Evolutionary conservation across 23 tunicate species (phyloP).

Genomic region (Trididemnum nubilum): DNA sequence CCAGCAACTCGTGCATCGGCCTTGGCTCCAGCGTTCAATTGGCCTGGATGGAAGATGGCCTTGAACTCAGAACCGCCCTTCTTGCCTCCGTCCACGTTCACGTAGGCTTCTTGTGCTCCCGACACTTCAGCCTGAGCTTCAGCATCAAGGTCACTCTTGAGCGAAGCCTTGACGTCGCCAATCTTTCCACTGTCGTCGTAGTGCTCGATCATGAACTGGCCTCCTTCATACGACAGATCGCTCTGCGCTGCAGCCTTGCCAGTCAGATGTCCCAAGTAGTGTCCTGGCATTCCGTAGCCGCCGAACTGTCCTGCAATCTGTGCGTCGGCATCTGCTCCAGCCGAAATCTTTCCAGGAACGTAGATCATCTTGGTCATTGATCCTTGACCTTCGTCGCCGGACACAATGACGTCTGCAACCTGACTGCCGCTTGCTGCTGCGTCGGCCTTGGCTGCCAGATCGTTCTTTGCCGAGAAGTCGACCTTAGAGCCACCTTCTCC

Average conservation of each 20-base stretch:
- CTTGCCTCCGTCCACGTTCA: constrained; percentile 26
- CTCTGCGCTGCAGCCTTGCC: constrained; percentile 19
- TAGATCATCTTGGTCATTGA: neutral
- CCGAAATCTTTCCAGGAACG: constrained; percentile 11
- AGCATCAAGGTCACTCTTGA: constrained; percentile 10
- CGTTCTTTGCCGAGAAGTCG: constrained; percentile 9
- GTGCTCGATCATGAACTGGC: neutral
- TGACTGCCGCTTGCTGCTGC: constrained; percentile 26
- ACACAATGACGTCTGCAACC: neutral
- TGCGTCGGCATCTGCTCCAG: constrained; percentile 9
- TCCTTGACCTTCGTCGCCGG: neutral
- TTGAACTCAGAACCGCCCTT: neutral
- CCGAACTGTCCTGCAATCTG: constrained; percentile 11
- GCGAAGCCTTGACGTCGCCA: constrained; percentile 15
- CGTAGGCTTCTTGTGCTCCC: constrained; percentile 6
- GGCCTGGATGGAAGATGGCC: constrained; percentile 16
- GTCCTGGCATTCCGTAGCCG: neutral
- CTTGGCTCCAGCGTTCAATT: neutral
- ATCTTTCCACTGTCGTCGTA: neutral
- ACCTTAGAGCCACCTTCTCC: neutral
- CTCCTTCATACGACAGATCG: constrained; percentile 3
- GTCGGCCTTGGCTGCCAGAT: constrained; percentile 6
- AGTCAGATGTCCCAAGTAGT: neutral
- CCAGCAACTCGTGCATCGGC: constrained; percentile 4
- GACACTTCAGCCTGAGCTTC: neutral